phyloP scores from a whole-genome alignment of 23 tunicate genomes.

The Ciona savignyi region DNA sequence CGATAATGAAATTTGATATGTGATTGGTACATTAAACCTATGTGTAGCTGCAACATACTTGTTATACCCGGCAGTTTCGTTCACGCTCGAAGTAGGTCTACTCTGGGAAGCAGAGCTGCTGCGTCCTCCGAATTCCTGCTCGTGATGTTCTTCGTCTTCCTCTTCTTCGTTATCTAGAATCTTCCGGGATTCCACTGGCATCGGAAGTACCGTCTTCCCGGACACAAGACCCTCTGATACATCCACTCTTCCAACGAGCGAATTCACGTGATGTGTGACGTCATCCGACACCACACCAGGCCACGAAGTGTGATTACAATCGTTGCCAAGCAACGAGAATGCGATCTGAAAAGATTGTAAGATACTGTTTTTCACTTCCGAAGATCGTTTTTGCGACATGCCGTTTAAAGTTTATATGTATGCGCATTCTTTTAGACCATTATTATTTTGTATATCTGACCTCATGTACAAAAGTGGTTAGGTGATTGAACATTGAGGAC shows the following conservation, averaged over 20 bases:
- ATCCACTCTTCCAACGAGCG: constrained; percentile 54
- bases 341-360: no score
- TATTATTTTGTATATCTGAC: constrained; percentile 8
- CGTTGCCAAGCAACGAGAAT: constrained; percentile 53
- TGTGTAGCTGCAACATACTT: no score
- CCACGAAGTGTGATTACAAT: constrained; percentile 66
- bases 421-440: no score
- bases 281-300: constrained; percentile 87
- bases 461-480: constrained; percentile 78
- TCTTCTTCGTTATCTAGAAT: constrained; percentile 4
- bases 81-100: constrained; percentile 38
- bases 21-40: background rate
- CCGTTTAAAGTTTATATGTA: no score
- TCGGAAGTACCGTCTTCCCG: constrained; percentile 73
- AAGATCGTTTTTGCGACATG: no score
- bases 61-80: background rate
- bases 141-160: constrained; percentile 4
- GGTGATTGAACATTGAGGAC: constrained; percentile 63
- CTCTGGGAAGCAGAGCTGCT: constrained; percentile 61
- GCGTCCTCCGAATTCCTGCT: constrained; percentile 35
- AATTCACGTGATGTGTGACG: constrained; percentile 51
- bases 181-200: constrained; percentile 56
- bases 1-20: no score
- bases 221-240: constrained; percentile 65
- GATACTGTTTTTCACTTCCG: no score